Evolutionary conservation across 37 sponge, comb jelly and placozoan species (phyloP).

Genomic region (Diacarnus erythraeanus): DNA sequence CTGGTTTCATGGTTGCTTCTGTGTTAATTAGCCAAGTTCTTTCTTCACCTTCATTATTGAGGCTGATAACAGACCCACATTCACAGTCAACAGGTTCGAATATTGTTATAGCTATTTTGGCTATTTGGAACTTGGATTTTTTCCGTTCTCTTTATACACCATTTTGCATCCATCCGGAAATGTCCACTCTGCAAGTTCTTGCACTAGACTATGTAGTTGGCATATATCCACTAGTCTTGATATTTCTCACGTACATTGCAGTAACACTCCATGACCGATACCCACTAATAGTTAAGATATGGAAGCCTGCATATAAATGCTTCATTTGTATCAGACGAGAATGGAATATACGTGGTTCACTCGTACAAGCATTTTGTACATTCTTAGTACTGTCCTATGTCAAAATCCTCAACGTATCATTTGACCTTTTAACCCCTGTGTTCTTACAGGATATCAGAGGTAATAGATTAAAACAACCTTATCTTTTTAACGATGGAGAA

Average conservation of each 20-base stretch:
- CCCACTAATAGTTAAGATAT: not conserved
- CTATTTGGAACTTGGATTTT: constrained; percentile 13
- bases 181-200: not conserved
- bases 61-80: not conserved
- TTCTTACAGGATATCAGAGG: not conserved
- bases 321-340: not conserved
- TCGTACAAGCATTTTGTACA: not conserved
- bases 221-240: constrained; percentile 15
- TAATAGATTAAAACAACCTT: not conserved
- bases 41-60: not conserved
- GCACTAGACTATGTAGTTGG: constrained; percentile 1
- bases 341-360: not conserved
- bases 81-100: no score
- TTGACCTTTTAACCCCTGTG: not conserved
- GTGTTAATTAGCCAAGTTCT: not conserved
- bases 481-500: constrained; percentile 3
- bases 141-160: constrained; percentile 13
- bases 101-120: no score
- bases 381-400: constrained; percentile 8
- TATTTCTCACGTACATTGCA: constrained; percentile 1
- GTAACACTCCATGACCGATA: constrained; percentile 4
- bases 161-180: constrained; percentile 7
- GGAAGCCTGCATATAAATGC: not conserved
- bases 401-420: constrained; percentile 3
- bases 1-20: constrained; percentile 4